A percentile compares a stretch with the other conserved stretches of the same genome.
These are phyloP conservation scores for Paramisgurnus dabryanus DNA, from an alignment of 2,113 vertebrate genomes.

Conservation along the genomic window DNA sequence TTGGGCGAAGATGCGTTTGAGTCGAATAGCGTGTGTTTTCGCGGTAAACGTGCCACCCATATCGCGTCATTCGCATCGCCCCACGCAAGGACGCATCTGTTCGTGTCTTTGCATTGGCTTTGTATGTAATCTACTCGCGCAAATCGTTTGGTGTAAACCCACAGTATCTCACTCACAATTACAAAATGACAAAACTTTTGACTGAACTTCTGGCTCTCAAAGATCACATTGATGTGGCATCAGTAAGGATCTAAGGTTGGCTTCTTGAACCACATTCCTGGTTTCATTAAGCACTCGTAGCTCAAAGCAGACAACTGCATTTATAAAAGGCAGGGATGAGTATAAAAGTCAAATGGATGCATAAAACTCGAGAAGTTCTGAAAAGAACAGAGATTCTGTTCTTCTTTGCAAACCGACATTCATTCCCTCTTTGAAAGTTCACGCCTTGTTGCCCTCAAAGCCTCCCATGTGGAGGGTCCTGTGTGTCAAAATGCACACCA, in stretches of 20 bases:
- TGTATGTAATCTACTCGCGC: too few species aligned
- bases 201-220: not conserved
- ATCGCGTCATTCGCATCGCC: too few species aligned
- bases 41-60: too few species aligned
- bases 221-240: not conserved
- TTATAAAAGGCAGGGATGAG: constrained; percentile 21
- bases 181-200: not conserved
- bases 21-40: too few species aligned
- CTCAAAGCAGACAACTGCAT: constrained; percentile 12
- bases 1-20: too few species aligned
- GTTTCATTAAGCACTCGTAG: not conserved
- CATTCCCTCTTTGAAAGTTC: constrained; percentile 35
- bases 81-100: too few species aligned
- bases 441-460: constrained; percentile 19
- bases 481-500: constrained; percentile 60
- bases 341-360: constrained; percentile 23
- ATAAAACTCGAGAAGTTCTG: constrained; percentile 19
- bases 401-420: constrained; percentile 44
- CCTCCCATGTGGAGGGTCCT: constrained; percentile 46
- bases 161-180: not conserved
- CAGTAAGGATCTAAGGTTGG: not conserved
- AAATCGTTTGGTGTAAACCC: too few species aligned
- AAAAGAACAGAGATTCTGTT: not conserved
- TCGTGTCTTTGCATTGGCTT: too few species aligned
- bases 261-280: not conserved